phyloP scores from a whole-genome alignment of 2,113 vertebrate genomes.

The Petromus typicus region DNA sequence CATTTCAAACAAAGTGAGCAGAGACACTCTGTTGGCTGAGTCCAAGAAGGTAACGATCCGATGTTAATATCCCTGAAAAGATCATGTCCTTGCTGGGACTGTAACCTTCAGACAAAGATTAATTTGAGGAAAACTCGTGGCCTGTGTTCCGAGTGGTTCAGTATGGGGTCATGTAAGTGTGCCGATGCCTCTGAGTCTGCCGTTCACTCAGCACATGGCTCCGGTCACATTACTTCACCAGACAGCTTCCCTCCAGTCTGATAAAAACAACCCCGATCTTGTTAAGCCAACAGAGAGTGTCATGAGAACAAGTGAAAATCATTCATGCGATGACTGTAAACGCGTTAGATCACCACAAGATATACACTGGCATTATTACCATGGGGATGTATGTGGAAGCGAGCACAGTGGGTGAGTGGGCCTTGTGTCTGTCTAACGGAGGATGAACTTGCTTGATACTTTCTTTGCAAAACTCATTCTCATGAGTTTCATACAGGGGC shows the following conservation, averaged over 20 bases:
- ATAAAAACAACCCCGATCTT: neutral
- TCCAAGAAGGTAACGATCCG: neutral
- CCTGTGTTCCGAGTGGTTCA: neutral
- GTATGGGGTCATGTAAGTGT: neutral
- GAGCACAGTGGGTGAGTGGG: neutral
- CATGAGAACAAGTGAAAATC: neutral
- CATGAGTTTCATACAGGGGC: neutral
- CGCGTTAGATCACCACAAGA: neutral
- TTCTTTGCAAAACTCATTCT: conserved; percentile 16
- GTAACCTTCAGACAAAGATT: neutral
- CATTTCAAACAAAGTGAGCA: neutral
- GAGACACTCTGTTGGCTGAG: too few species aligned
- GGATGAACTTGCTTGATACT: neutral
- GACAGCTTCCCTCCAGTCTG: neutral
- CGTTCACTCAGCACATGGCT: fast-evolving
- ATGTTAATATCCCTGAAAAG: neutral
- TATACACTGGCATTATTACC: neutral
- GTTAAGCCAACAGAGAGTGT: neutral
- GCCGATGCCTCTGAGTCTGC: neutral
- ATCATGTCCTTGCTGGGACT: neutral
- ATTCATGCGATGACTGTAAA: neutral
- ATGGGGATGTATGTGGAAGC: neutral
- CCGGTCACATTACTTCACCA: neutral
- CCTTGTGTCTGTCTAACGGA: neutral
- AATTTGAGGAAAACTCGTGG: neutral